A percentile compares a stretch with the other conserved stretches of the same genome.
phyloP scores from a whole-genome alignment of 2,797 vertebrate genomes.

The Malacoraja senta region DNA sequence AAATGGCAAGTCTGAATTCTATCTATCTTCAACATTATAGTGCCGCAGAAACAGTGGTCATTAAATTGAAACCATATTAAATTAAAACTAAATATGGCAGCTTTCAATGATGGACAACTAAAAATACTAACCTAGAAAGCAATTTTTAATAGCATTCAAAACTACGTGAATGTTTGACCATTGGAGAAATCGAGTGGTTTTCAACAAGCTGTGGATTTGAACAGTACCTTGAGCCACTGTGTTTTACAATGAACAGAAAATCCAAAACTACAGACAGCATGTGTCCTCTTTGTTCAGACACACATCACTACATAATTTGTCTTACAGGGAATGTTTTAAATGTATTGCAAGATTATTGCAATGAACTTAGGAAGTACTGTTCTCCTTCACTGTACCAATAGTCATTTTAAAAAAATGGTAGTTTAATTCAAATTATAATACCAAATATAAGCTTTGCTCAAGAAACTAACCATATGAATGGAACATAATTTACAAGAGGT shows the following conservation, averaged over 20 bases:
- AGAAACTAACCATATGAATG: background rate
- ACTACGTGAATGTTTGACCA: background rate
- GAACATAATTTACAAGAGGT: slow-evolving; percentile 7
- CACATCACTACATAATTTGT: background rate
- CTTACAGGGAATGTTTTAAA: background rate
- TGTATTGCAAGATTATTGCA: slow-evolving; percentile 2
- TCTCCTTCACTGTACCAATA: background rate
- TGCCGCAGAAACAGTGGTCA: background rate
- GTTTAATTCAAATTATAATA: background rate
- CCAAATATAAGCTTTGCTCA: slow-evolving; percentile 18
- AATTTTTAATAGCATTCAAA: background rate
- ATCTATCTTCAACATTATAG: background rate
- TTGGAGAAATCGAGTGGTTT: background rate
- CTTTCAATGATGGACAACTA: background rate
- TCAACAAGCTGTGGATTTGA: background rate
- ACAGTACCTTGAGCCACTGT: background rate
- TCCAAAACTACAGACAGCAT: background rate
- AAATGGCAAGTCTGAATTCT: background rate
- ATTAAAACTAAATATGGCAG: background rate
- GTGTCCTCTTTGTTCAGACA: background rate
- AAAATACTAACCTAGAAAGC: background rate
- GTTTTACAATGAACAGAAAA: background rate
- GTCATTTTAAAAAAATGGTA: background rate
- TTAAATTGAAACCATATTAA: background rate
- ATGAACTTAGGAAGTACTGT: background rate